Base-by-base conservation (phyloP, 2,888 invertebrate genomes). In the Ischnura elegans region DNA sequence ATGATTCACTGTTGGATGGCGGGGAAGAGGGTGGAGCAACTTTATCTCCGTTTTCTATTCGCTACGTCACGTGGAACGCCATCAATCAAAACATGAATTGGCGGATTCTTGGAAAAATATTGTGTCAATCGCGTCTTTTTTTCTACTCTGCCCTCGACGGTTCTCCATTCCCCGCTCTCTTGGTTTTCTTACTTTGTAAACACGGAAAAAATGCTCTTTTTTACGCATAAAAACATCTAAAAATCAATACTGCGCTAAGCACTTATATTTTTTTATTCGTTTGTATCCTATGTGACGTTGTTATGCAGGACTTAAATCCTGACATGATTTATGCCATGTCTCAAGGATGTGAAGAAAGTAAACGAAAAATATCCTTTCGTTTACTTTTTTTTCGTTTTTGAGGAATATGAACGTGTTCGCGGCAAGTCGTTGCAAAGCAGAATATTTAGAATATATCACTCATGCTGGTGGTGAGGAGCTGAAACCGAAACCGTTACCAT, bases 11-110 rank as follows among this genome's bases (percentile, higher is more conserved):
- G 51, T 51, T 25, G 90, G 36, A 76, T 36, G 36, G 76, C 36
- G n/a, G 76, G 76, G 76, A 0, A 36, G 66, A n/a, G 76, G 36
- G 76, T 1, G 76, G 36, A 29, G 76, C 90, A 90, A 66, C 66
- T 90, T 90, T 90, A 90, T 90, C 90, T 90, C 43, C 61, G 90
- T 90, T 90, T 76, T 45, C 90, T 90, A 61, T 90, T 61, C 90
- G 90, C 90, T 66, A 43, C 90, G 90, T 90, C 90, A 66, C 43
- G 66, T 42, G 43, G 90, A 90, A 66, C 61, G 90, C 66, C 90
- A 90, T 90, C 90, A 90, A 90, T 90, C 90, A 90, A 90, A 90
- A 66, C 61, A 55, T 66, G 90, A 61, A 90, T 90, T 90, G 90
- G 90, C 61, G 90, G 90, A 90, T 90, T 90, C 90, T 90, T 55